These are phyloP conservation scores for Dicyrtoma fusca DNA, from an alignment of 2,888 invertebrate genomes.

Conservation along the genomic window DNA sequence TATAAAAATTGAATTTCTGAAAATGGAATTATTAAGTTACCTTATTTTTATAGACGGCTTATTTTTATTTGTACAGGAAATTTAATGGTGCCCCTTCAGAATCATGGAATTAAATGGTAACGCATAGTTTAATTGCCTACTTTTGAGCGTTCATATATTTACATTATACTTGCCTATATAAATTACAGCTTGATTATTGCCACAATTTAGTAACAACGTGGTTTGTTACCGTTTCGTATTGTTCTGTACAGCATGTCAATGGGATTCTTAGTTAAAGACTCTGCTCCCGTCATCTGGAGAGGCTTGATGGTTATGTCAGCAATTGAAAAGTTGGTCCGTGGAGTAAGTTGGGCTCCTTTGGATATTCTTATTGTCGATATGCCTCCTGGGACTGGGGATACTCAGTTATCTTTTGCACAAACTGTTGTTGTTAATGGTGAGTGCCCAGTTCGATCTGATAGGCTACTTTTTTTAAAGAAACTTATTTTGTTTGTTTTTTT, in stretches of 20 bases:
- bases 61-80: slow-evolving; percentile 64
- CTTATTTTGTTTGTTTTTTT: neutral
- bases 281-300: slow-evolving; percentile 88
- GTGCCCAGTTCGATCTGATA: slow-evolving; percentile 16
- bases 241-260: slow-evolving; percentile 83
- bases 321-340: slow-evolving; percentile 77
- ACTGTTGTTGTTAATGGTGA: slow-evolving; percentile 80
- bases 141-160: neutral
- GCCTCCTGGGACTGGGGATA: slow-evolving; percentile 96
- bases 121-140: slow-evolving; percentile 39
- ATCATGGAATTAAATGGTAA: slow-evolving; percentile 93
- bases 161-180: no score
- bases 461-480: no score
- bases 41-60: no score
- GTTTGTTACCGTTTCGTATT: no score
- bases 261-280: slow-evolving; percentile 85
- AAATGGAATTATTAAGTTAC: no score
- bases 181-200: no score
- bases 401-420: slow-evolving; percentile 87
- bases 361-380: slow-evolving; percentile 91
- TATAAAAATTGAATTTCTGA: neutral
- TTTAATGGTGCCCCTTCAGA: slow-evolving; percentile 81
- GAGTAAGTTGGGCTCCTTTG: slow-evolving; percentile 85
- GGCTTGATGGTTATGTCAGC: slow-evolving; percentile 97
- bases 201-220: no score